Base-by-base conservation (phyloP, 2,113 vertebrate genomes). In the Ascaphus truei region DNA sequence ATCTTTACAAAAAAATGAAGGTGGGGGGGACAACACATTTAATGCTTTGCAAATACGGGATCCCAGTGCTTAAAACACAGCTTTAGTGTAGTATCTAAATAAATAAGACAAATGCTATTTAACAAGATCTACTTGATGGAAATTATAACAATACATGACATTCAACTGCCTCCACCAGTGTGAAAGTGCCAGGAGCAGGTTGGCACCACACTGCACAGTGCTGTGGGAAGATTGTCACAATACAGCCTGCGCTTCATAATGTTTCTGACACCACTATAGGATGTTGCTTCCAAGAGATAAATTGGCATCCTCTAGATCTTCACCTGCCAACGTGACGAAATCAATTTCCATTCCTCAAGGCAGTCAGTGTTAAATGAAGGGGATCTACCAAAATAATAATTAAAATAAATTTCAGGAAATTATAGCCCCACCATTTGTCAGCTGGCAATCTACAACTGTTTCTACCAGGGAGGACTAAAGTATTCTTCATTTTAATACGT, bases 311-410 rank as follows among this genome's bases (percentile, higher is more conserved):
- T 52, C 20, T 41, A 52, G 25, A 51, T 51, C 45, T 61, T 60
- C 34, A 71, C 67, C 67, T 71, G 67, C 67, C 67, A 71, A 71
- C 31, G 61, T 61, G 57, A 71, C 47, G 34, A 71, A 71, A 71
- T 61, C 67, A 61, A 71, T 71, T 71, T 61, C 47, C 57, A 71
- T 71, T 61, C 57, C 67, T 71, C 33, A 36, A 71, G 67, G 67
- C 67, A 52, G 67, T 52, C 67, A 52, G 34, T 41, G 45, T 61
- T 71, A 52, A 71, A 61, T 61, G 45, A 71, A 60, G 56, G 45
- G 57, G 57, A 71, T 71, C 67, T 71, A 71, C 67, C 67, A 61
- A 71, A 61, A 71, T 71, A 71, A 61, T 71, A 71, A 71, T 71
- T 71, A 71, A 69, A 71, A 31, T 52, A 52, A 71, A 71, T 71